Conservation (phyloP, 2,888 invertebrate genomes). For the Atethmia centrago region DNA sequence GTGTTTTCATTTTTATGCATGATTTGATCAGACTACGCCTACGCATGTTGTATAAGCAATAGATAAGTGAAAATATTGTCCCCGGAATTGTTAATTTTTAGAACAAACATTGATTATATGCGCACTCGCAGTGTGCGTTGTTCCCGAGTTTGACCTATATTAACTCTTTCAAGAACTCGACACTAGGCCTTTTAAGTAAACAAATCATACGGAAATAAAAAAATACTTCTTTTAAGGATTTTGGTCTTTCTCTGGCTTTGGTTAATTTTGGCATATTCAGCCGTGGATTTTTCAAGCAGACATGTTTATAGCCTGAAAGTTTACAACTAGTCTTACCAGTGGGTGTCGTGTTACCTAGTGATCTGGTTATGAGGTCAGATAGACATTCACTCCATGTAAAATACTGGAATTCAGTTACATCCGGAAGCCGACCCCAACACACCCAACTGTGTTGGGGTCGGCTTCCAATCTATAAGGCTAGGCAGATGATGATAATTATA, state of each 20-base stretch:
- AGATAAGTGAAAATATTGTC: too few species aligned
- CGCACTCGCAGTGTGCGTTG: not conserved
- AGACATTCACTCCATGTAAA: too few species aligned
- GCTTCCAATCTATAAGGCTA: not conserved
- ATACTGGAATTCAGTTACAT: not conserved
- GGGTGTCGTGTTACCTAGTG: too few species aligned
- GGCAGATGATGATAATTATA: not conserved
- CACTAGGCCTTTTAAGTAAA: not conserved
- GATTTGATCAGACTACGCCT: not conserved
- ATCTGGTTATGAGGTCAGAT: too few species aligned
- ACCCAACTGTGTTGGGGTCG: too few species aligned
- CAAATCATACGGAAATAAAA: not conserved
- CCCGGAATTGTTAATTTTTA: not conserved
- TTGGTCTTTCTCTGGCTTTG: not conserved
- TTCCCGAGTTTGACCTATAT: not conserved
- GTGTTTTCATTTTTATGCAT: too few species aligned
- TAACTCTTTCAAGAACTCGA: slow-evolving; percentile 1
- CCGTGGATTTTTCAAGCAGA: not conserved
- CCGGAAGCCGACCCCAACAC: not conserved
- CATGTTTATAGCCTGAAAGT: not conserved
- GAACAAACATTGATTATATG: not conserved
- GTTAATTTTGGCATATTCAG: not conserved
- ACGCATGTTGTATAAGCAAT: too few species aligned
- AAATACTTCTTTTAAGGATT: not conserved
- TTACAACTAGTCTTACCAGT: too few species aligned